These are phyloP conservation scores for Austrofundulus limnaeus DNA, from an alignment of 2,113 vertebrate species.

Conservation along the genomic window DNA sequence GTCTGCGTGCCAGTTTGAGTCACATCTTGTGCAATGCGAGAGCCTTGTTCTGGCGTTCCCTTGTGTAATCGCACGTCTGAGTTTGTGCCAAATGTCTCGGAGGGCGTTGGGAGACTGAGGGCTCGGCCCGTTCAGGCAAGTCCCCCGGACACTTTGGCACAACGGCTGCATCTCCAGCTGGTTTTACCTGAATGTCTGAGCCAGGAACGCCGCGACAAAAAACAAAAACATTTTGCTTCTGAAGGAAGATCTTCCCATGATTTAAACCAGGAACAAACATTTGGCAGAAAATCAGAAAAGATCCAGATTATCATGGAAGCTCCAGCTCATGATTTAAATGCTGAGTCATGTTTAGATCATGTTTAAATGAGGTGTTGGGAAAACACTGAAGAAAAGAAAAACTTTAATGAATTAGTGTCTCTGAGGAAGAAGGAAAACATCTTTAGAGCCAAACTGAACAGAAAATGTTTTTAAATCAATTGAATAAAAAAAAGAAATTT, in stretches of 20 bases:
- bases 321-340: constrained; percentile 8
- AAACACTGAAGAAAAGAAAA: neutral
- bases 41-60: constrained; percentile 22
- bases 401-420: constrained; percentile 15
- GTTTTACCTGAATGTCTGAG: constrained; percentile 48
- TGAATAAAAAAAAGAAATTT: neutral
- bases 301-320: constrained; percentile 25
- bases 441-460: too few relatives aligned
- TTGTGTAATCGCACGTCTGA: constrained; percentile 33
- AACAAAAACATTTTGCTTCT: constrained; percentile 10
- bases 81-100: constrained; percentile 44
- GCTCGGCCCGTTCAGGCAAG: constrained; percentile 63
- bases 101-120: constrained; percentile 19
- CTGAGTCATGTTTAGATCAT: constrained; percentile 16
- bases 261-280: constrained; percentile 6
- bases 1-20: constrained; percentile 25
- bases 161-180: constrained; percentile 40
- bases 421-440: constrained; percentile 1
- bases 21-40: constrained; percentile 58
- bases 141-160: constrained; percentile 48
- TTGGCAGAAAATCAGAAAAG: constrained; percentile 26
- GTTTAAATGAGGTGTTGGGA: constrained; percentile 1
- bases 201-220: constrained; percentile 34
- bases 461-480: too few relatives aligned
- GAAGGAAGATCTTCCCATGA: constrained; percentile 23